Evolutionary conservation across 2,888 invertebrate genomes (phyloP).

Genomic region (Lasius fuliginosus): DNA sequence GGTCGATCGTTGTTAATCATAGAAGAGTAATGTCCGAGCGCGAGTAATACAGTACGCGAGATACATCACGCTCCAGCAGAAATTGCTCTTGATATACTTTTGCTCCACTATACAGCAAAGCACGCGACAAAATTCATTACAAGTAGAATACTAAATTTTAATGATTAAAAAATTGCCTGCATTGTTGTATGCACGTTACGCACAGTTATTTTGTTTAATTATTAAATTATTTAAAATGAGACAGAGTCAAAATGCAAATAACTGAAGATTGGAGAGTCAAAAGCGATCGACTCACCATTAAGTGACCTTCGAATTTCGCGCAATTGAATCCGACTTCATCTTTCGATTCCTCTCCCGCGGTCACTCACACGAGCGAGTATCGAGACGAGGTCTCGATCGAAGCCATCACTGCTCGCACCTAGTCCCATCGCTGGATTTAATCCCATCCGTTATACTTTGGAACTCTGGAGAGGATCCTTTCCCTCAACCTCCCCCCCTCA

Average conservation of each 20-base stretch:
- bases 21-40: neutral
- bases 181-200: neutral
- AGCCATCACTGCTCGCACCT: constrained; percentile 55
- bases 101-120: neutral
- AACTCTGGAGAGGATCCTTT: constrained; percentile 49
- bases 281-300: neutral
- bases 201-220: neutral
- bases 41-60: neutral
- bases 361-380: neutral
- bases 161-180: neutral
- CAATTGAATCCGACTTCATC: neutral
- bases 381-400: constrained; percentile 19
- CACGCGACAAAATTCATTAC: neutral
- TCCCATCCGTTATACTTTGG: constrained; percentile 81
- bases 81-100: neutral
- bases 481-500: constrained; percentile 4
- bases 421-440: constrained; percentile 73
- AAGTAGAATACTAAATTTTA: too few relatives aligned
- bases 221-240: neutral
- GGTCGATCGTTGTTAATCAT: constrained; percentile 15
- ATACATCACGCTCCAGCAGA: neutral
- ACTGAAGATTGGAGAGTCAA: neutral
- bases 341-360: neutral
- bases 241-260: too few relatives aligned
- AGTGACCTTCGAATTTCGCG: neutral